phyloP scores from a whole-genome alignment of 2,888 invertebrate species.

The Phlogophora meticulosa region DNA sequence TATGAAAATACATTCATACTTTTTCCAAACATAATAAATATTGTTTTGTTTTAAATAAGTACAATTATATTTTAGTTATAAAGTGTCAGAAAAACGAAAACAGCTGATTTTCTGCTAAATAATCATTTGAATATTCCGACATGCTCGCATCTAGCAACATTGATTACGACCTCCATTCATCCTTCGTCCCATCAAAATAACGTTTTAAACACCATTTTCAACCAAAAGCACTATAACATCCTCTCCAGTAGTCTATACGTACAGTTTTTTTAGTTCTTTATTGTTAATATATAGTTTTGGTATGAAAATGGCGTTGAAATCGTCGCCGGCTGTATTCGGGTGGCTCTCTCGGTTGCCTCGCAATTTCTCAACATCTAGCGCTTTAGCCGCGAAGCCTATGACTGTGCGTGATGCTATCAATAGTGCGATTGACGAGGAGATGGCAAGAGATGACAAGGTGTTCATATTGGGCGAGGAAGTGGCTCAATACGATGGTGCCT shows the following conservation, averaged over 20 bases:
- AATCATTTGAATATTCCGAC: background rate
- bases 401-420: conserved; percentile 99
- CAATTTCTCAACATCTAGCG: conserved; percentile 84
- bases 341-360: conserved; percentile 80
- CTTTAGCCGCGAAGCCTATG: conserved; percentile 92
- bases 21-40: background rate
- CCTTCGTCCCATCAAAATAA: conserved; percentile 78
- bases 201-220: conserved; percentile 81
- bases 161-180: conserved; percentile 88
- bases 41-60: too few species aligned
- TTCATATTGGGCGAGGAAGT: conserved; percentile 99
- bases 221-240: conserved; percentile 68
- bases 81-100: too few species aligned
- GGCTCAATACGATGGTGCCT: conserved; percentile 99
- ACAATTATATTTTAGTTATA: too few species aligned
- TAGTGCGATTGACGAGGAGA: conserved; percentile 98
- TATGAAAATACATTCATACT: background rate
- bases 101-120: background rate
- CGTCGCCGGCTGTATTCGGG: conserved; percentile 83
- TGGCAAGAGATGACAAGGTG: conserved; percentile 97
- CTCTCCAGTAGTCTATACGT: conserved; percentile 67
- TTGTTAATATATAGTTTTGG: conserved; percentile 59
- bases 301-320: conserved; percentile 88
- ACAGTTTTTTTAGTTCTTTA: conserved; percentile 68
- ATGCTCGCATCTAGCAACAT: conserved; percentile 13